Conservation (phyloP, 1,140 invertebrate genomes). For the Pristionchus pacificus region DNA sequence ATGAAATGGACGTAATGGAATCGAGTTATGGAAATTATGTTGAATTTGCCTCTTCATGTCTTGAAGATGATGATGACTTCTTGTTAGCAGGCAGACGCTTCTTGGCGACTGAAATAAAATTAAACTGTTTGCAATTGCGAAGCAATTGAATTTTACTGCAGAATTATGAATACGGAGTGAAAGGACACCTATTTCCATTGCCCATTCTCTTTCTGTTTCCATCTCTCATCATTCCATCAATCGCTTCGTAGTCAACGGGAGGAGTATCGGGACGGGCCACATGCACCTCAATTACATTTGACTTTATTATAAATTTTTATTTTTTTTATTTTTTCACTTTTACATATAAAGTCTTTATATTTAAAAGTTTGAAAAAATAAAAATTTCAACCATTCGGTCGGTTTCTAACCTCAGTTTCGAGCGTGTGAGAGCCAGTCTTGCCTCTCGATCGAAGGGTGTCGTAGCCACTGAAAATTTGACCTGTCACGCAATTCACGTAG, state of each 20-base stretch:
- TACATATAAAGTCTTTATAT: not conserved
- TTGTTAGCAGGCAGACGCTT: too few species aligned
- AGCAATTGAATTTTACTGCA: too few species aligned
- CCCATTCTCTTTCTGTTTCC: not conserved
- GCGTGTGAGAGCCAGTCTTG: conserved; percentile 18
- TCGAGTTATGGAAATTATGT: too few species aligned
- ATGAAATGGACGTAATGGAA: too few species aligned
- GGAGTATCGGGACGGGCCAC: conserved; percentile 44
- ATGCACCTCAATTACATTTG: conserved; percentile 17
- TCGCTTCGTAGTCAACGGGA: conserved; percentile 48
- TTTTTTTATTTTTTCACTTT: not conserved
- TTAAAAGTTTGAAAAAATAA: conserved; percentile 7
- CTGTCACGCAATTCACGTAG: conserved; percentile 22
- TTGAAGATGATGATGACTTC: too few species aligned
- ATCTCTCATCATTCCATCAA: conserved; percentile 10
- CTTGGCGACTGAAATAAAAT: too few species aligned
- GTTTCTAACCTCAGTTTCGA: conserved; percentile 24
- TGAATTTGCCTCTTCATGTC: too few species aligned
- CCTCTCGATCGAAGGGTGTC: too few species aligned
- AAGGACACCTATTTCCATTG: too few species aligned
- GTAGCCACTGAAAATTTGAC: conserved; percentile 8
- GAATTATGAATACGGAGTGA: too few species aligned
- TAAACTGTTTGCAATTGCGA: too few species aligned
- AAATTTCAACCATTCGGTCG: conserved; percentile 3
- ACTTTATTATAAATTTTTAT: conserved; percentile 7